Evolutionary conservation across 23 tunicate genomes (phyloP).

Genomic region (Styela plicata): DNA sequence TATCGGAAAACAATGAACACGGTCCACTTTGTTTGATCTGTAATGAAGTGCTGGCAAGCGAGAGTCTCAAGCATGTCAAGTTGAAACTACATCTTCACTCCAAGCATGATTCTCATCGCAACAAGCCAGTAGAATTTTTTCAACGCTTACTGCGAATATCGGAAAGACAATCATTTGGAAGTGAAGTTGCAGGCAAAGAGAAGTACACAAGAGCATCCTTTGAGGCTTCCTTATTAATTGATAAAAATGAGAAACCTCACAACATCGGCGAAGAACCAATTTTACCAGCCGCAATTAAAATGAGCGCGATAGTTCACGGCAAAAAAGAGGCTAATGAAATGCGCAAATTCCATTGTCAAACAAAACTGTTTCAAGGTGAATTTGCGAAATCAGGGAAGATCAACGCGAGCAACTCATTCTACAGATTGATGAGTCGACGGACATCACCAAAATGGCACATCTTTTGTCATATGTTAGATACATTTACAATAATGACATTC

Average conservation of each 20-base stretch:
- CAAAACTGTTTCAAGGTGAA: constrained; percentile 67
- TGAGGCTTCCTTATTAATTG: constrained; percentile 65
- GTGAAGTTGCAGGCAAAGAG: constrained; percentile 34
- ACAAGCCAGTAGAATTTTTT: constrained; percentile 48
- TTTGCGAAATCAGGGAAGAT: constrained; percentile 44
- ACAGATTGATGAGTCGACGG: constrained; percentile 53
- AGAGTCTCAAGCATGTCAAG: constrained; percentile 49
- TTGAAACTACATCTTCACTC: constrained; percentile 69
- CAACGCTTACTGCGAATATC: constrained; percentile 52
- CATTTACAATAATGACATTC: constrained; percentile 42
- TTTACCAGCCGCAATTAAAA: constrained; percentile 51
- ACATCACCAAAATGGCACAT: constrained; percentile 37
- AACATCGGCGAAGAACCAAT: constrained; percentile 63
- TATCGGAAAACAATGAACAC: constrained; percentile 53
- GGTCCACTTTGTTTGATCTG: constrained; percentile 64
- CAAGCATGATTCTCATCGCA: constrained; percentile 53
- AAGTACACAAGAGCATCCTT: constrained; percentile 66
- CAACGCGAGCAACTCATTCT: constrained; percentile 57
- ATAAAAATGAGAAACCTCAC: no score
- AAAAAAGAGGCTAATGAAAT: constrained; percentile 63
- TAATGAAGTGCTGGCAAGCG: constrained; percentile 42
- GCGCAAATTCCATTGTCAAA: constrained; percentile 54
- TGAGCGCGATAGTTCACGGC: constrained; percentile 46
- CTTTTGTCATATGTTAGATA: constrained; percentile 44
- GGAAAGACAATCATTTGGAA: constrained; percentile 57